Percentiles rank a stretch among this genome's conserved stretches.
phyloP scores from a whole-genome alignment of 1,140 invertebrate species.

The Hyles euphorbiae region DNA sequence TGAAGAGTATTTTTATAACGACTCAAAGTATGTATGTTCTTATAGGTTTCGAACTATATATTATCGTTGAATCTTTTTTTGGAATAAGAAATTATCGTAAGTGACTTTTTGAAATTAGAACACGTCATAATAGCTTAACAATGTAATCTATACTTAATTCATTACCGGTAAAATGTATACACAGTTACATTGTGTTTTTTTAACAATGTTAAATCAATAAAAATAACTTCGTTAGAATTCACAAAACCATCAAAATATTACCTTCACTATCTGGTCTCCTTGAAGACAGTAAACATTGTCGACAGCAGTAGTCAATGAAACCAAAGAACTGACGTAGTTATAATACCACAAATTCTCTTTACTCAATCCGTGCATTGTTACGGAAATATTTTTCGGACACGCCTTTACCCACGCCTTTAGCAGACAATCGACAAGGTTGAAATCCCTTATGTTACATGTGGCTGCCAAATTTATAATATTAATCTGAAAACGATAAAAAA shows the following conservation, averaged over 20 bases:
- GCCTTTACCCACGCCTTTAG: conserved; percentile 35
- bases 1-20: too few species aligned
- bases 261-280: conserved; percentile 27
- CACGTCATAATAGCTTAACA: too few species aligned
- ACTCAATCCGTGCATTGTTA: conserved; percentile 11
- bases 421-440: conserved; percentile 29
- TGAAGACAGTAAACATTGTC: conserved; percentile 19
- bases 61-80: too few species aligned
- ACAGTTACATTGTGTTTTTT: too few species aligned
- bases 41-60: too few species aligned
- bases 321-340: conserved; percentile 38
- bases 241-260: conserved; percentile 11
- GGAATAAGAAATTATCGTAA: too few species aligned
- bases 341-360: conserved; percentile 28
- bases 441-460: conserved; percentile 29
- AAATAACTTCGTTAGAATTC: too few species aligned
- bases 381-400: conserved; percentile 29
- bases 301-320: conserved; percentile 29
- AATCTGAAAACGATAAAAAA: conserved; percentile 33
- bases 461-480: conserved; percentile 33
- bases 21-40: too few species aligned
- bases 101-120: too few species aligned
- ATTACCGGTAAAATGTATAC: too few species aligned
- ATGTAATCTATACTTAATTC: too few species aligned
- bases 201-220: too few species aligned